A percentile compares a stretch with the other conserved stretches of the same genome.
These are phyloP conservation scores for Trissolcus brochymenae DNA, from an alignment of 2,888 invertebrate species.

Conservation along the genomic window DNA sequence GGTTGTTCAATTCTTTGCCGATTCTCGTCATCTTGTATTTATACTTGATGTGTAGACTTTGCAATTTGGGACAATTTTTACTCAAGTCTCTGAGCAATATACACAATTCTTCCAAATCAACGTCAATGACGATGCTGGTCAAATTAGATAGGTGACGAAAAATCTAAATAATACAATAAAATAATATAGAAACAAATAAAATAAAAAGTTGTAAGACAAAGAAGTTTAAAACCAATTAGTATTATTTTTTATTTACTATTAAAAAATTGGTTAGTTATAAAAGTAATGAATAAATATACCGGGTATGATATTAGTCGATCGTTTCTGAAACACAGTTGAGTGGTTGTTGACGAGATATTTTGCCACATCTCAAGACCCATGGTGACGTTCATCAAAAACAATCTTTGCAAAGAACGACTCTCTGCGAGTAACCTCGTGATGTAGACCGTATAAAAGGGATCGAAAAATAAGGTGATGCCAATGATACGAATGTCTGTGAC, in stretches of 20 bases:
- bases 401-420: neutral
- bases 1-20: too few species aligned
- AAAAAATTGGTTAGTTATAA: too few species aligned
- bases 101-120: neutral
- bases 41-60: neutral
- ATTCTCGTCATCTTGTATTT: neutral
- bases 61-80: neutral
- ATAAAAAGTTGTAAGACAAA: too few species aligned
- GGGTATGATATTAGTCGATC: too few species aligned
- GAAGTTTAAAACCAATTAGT: too few species aligned
- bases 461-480: neutral
- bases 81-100: neutral
- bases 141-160: neutral
- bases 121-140: neutral
- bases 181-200: too few species aligned
- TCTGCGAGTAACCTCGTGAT: neutral
- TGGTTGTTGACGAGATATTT: neutral
- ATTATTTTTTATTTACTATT: too few species aligned
- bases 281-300: too few species aligned
- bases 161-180: neutral
- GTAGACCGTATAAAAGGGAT: neutral
- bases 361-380: neutral
- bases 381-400: neutral
- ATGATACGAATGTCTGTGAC: neutral
- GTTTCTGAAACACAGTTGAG: neutral